These are phyloP conservation scores for Ctenodactylus gundi DNA, from an alignment of 2,113 vertebrate genomes.

Conservation along the genomic window DNA sequence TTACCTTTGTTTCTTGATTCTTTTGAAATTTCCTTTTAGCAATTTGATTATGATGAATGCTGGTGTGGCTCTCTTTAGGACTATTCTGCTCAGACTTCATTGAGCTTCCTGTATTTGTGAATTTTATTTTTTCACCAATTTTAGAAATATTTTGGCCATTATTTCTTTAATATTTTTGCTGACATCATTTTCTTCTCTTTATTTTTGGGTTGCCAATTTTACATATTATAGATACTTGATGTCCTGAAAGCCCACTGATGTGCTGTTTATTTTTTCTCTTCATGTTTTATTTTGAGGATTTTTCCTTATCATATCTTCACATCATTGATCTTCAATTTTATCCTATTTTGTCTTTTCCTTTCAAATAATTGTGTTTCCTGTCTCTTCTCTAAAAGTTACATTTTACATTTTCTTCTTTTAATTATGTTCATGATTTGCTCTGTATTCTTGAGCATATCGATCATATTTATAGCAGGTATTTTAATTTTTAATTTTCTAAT, in stretches of 20 bases:
- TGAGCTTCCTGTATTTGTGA: background rate
- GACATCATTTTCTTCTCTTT: background rate
- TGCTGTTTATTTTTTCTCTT: background rate
- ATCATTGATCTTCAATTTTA: background rate
- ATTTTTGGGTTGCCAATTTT: background rate
- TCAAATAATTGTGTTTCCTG: background rate
- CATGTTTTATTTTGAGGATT: background rate
- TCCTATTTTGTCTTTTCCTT: background rate
- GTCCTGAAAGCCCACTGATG: background rate
- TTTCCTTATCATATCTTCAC: background rate
- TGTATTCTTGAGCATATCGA: background rate
- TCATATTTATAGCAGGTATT: background rate
- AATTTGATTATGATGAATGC: background rate
- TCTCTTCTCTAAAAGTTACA: background rate
- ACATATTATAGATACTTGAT: background rate
- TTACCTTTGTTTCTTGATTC: background rate
- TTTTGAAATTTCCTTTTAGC: background rate
- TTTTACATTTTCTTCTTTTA: background rate
- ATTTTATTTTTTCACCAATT: background rate
- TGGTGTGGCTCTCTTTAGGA: background rate
- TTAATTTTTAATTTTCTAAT: background rate
- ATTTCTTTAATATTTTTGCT: background rate
- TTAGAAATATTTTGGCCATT: background rate
- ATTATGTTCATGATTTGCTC: background rate
- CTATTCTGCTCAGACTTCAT: background rate